Evolutionary conservation across 2,888 invertebrate genomes (phyloP).

Genomic region (Barypeithes pellucidus): DNA sequence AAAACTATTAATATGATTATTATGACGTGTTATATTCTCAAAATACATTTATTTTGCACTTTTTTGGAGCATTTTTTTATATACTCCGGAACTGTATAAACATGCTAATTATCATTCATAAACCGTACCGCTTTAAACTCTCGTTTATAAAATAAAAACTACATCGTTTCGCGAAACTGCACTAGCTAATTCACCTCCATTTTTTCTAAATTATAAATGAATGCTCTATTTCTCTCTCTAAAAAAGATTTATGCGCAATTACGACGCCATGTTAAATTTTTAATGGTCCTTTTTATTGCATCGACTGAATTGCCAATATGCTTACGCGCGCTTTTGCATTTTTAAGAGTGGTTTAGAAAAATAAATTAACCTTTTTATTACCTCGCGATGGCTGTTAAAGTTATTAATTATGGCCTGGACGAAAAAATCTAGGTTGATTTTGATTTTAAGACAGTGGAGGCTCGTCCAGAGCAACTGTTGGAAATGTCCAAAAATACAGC

Average conservation of each 20-base stretch:
- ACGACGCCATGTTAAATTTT: constrained; percentile 45
- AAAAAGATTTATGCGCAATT: constrained; percentile 48
- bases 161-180: constrained; percentile 23
- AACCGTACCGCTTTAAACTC: constrained; percentile 19
- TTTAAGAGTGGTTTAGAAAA: constrained; percentile 45
- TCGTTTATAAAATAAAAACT: constrained; percentile 25
- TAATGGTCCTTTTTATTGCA: constrained; percentile 46
- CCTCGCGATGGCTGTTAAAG: constrained; percentile 24
- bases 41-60: too few species aligned
- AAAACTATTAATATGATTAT: too few species aligned
- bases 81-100: neutral
- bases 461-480: neutral
- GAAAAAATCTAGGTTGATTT: constrained; percentile 17
- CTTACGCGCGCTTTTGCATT: constrained; percentile 44
- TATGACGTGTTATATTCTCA: too few species aligned
- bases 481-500: too few species aligned
- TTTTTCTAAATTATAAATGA: constrained; percentile 45
- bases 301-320: constrained; percentile 47
- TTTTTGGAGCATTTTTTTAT: too few species aligned
- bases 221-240: constrained; percentile 36
- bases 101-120: constrained; percentile 29
- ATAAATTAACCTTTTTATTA: constrained; percentile 44
- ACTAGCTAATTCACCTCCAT: constrained; percentile 37
- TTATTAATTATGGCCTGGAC: constrained; percentile 42
- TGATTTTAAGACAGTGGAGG: neutral